Percentiles rank a stretch among this genome's conserved stretches.
phyloP scores from a whole-genome alignment of 2,113 vertebrate species.

The Tapirus terrestris region DNA sequence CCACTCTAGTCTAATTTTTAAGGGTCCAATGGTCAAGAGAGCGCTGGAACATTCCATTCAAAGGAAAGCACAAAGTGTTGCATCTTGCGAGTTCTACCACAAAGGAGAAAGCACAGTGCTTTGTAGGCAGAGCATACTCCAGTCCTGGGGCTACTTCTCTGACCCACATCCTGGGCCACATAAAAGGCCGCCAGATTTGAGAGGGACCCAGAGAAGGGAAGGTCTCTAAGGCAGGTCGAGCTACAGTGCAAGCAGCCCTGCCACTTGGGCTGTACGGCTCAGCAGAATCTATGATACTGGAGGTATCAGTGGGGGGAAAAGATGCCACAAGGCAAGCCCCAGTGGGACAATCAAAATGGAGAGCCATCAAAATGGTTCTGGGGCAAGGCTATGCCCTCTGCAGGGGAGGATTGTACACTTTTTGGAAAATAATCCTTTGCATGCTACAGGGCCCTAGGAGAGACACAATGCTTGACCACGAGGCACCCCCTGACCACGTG shows the following conservation, averaged over 20 bases:
- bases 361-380: background rate
- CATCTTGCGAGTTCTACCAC: no score
- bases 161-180: background rate
- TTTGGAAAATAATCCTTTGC: background rate
- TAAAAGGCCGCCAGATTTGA: background rate
- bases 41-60: background rate
- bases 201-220: background rate
- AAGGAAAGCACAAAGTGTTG: background rate
- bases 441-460: background rate
- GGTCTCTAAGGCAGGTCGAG: no score
- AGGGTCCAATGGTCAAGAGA: background rate
- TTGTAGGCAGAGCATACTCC: background rate
- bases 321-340: background rate
- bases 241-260: background rate
- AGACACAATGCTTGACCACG: background rate
- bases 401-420: background rate
- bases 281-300: background rate
- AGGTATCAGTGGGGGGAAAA: no score
- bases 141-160: background rate
- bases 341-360: rapidly evolving
- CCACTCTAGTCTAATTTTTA: background rate
- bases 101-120: background rate
- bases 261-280: background rate
- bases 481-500: background rate
- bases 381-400: background rate